A percentile compares a stretch with the other conserved stretches of the same genome.
These are phyloP conservation scores for Pachypeltis micranthus DNA, from an alignment of 1,140 invertebrate species.

Conservation along the genomic window DNA sequence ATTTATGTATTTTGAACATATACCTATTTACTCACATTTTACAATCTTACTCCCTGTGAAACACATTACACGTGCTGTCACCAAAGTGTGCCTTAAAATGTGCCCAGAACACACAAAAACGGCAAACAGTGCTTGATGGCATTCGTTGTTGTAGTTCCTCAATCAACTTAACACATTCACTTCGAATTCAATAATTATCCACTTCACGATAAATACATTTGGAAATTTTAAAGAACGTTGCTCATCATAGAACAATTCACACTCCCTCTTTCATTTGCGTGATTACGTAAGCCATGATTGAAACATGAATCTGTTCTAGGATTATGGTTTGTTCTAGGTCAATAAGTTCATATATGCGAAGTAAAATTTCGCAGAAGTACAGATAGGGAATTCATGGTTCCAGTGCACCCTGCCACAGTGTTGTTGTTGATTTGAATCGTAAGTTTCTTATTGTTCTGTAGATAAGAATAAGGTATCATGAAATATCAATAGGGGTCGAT, in stretches of 20 bases:
- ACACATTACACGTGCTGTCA: background rate
- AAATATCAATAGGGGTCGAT: no score
- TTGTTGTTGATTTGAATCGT: background rate
- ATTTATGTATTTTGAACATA: constrained; percentile 12
- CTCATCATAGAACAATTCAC: no score
- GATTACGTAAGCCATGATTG: background rate
- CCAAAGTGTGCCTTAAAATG: background rate
- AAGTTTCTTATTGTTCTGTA: background rate
- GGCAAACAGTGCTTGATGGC: background rate
- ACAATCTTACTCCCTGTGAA: background rate
- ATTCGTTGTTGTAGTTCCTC: no score
- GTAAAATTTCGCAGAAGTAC: background rate
- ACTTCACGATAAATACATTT: no score
- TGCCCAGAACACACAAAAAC: background rate
- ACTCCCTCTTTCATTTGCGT: no score
- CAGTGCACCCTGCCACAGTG: background rate
- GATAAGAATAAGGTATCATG: no score
- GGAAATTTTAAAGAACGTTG: no score
- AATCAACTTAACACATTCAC: no score
- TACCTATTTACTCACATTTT: constrained; percentile 10
- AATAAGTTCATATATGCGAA: background rate
- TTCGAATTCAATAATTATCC: no score
- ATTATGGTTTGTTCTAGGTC: background rate
- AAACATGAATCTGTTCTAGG: background rate
- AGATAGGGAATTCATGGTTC: background rate